Evolutionary conservation across 2,888 invertebrate species (phyloP), one percentile per base, ranked within the genome.

Genomic region (Polia nebulosa): DNA sequence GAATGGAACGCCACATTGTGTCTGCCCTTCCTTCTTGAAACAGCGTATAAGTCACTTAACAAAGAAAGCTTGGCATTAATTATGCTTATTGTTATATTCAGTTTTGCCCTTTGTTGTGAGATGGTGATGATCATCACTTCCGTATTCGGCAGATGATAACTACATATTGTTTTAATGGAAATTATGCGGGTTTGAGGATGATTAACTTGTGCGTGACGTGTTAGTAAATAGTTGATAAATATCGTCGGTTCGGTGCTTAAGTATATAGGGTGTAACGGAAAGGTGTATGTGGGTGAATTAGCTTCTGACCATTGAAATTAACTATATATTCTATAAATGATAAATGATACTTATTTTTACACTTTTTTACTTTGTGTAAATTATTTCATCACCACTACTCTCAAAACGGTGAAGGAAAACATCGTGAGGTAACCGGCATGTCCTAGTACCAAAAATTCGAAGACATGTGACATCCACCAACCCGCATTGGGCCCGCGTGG

Each of bases 11-110:
- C 47, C 45, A 63, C 56, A 66, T 69, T 61, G 57, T 60, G 3
- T 39, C 49, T 51, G 52, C 53, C 59, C 67, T 71, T 69, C 63
- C 62, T 70, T n/a, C 20, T 60, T 47, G 34, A 34, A 69, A 60
- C 52, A 52, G 36, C 36, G 51, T 22, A 74, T 80, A 76, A 81
- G 34, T 74, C 61, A 72, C 58, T 20, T 39, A 60, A 80, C 85
- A 85, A 85, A 84, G 85, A 84, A 85, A 84, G 85, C 71, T 45
- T 58, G 63, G 72, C 71, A 82, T 77, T 20, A 66, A 76, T 77
- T 61, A 64, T 53, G 58, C 63, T 70, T 66, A 80, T 65, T 45
- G 56, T 53, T 65, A 76, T 79, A 56, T 67, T 68, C 32, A 64
- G 51, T 72, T 69, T 63, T 72, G 53, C 29, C 44, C 74, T 75